These are phyloP conservation scores for Phyto melanocephala DNA, from an alignment of 2,888 invertebrate genomes.

Conservation along the genomic window DNA sequence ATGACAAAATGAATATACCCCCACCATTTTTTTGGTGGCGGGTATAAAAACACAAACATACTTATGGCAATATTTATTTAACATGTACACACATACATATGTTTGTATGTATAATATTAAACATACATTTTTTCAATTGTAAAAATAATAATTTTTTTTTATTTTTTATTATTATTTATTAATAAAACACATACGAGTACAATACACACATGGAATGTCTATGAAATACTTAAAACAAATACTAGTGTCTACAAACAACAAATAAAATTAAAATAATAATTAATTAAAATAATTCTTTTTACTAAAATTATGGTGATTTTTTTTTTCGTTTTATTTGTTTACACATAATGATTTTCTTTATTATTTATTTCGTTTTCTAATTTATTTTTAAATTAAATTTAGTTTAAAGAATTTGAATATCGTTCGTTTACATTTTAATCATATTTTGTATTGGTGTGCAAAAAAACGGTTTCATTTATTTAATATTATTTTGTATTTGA, in stretches of 20 bases:
- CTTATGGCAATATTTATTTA: too few species aligned
- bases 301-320: not conserved
- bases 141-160: conserved; percentile 19
- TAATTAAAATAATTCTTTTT: conserved; percentile 3
- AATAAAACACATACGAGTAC: conserved; percentile 33
- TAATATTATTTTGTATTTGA: not conserved
- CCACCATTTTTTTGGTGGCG: too few species aligned
- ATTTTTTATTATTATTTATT: conserved; percentile 28
- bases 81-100: too few species aligned
- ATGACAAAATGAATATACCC: too few species aligned
- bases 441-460: not conserved
- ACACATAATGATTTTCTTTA: not conserved
- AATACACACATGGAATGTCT: conserved; percentile 27
- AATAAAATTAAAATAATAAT: conserved; percentile 16
- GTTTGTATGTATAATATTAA: too few species aligned
- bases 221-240: conserved; percentile 27
- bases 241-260: conserved; percentile 13
- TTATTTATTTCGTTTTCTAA: conserved; percentile 12
- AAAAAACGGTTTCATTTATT: not conserved
- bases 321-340: not conserved
- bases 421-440: too few species aligned
- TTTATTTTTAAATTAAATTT: conserved; percentile 14
- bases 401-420: conserved; percentile 1
- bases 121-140: conserved; percentile 4
- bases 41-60: too few species aligned